Conservation (phyloP, 2,113 vertebrate genomes). For the Lota lota region DNA sequence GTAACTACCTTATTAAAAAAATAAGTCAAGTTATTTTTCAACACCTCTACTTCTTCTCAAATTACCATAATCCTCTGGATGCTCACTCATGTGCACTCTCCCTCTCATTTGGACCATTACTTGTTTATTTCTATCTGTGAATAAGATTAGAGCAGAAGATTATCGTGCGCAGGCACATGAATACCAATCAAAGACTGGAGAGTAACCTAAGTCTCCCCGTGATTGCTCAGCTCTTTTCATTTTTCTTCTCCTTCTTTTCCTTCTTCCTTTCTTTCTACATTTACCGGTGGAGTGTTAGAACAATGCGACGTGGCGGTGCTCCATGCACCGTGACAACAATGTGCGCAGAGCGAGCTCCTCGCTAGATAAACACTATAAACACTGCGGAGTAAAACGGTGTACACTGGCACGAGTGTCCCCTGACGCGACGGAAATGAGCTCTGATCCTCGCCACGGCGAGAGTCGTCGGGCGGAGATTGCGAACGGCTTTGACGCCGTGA, state of each 20-base stretch:
- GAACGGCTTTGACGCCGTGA: slow-evolving; percentile 35
- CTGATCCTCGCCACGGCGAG: slow-evolving; percentile 37
- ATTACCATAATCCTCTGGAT: slow-evolving; percentile 78
- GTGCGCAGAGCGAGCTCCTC: slow-evolving; percentile 59
- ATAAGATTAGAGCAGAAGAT: slow-evolving; percentile 79
- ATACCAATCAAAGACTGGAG: slow-evolving; percentile 75
- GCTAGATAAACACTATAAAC: slow-evolving; percentile 67
- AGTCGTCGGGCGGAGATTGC: slow-evolving; percentile 30
- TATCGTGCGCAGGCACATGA: slow-evolving; percentile 72
- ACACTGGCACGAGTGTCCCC: slow-evolving; percentile 49
- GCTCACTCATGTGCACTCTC: slow-evolving; percentile 67
- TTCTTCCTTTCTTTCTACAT: slow-evolving; percentile 24
- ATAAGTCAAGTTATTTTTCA: slow-evolving; percentile 59
- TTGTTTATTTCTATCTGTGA: slow-evolving; percentile 81
- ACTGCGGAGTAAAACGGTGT: slow-evolving; percentile 42
- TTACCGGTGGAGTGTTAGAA: slow-evolving; percentile 69
- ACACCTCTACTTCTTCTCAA: slow-evolving; percentile 73
- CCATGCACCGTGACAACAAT: slow-evolving; percentile 69
- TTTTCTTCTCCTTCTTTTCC: too few relatives aligned
- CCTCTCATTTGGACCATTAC: slow-evolving; percentile 69
- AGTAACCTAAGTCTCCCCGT: slow-evolving; percentile 75
- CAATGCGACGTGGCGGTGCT: slow-evolving; percentile 65
- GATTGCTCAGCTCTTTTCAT: slow-evolving; percentile 65
- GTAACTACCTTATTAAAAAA: slow-evolving; percentile 56
- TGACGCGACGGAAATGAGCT: slow-evolving; percentile 54